Percentiles rank a stretch among this genome's conserved stretches.
These are phyloP conservation scores for Meriones psammophilus DNA, from an alignment of 2,797 vertebrate genomes.

Conservation along the genomic window DNA sequence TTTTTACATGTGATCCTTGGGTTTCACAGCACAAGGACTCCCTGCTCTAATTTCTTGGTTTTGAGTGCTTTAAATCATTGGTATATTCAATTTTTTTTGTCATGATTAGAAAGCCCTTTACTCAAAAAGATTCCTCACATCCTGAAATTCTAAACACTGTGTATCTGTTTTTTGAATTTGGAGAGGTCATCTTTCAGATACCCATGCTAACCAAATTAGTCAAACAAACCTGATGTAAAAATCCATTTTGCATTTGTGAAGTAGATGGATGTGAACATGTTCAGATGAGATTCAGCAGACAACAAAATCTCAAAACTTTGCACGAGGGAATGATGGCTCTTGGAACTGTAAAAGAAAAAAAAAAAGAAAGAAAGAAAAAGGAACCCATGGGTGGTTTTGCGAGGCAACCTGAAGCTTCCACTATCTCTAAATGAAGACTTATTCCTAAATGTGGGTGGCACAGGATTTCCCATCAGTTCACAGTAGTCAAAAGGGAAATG, in stretches of 20 bases:
- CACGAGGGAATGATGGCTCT: constrained; percentile 78
- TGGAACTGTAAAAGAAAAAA: neutral
- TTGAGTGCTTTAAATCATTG: constrained; percentile 44
- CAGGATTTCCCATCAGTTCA: neutral
- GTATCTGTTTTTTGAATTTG: constrained; percentile 73
- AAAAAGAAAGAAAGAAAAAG: neutral
- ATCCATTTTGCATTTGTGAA: constrained; percentile 4
- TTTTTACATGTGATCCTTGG: neutral
- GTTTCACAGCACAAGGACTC: constrained; percentile 14
- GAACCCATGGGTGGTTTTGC: constrained; percentile 68
- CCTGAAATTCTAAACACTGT: constrained; percentile 69
- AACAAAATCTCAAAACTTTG: constrained; percentile 88
- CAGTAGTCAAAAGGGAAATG: neutral
- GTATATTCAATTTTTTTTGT: neutral
- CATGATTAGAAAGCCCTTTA: constrained; percentile 59
- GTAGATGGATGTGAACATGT: neutral
- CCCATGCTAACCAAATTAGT: constrained; percentile 20
- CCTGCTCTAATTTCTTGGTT: constrained; percentile 27
- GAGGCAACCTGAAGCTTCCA: constrained; percentile 78
- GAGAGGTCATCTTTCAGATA: constrained; percentile 66
- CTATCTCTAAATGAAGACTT: constrained; percentile 82
- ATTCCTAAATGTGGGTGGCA: neutral
- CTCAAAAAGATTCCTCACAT: constrained; percentile 61
- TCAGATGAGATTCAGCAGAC: constrained; percentile 58
- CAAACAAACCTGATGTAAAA: constrained; percentile 73